Percentiles rank a stretch among this genome's conserved stretches.
These are phyloP conservation scores for Menura novaehollandiae DNA, from an alignment of 2,113 vertebrate species.

Conservation along the genomic window DNA sequence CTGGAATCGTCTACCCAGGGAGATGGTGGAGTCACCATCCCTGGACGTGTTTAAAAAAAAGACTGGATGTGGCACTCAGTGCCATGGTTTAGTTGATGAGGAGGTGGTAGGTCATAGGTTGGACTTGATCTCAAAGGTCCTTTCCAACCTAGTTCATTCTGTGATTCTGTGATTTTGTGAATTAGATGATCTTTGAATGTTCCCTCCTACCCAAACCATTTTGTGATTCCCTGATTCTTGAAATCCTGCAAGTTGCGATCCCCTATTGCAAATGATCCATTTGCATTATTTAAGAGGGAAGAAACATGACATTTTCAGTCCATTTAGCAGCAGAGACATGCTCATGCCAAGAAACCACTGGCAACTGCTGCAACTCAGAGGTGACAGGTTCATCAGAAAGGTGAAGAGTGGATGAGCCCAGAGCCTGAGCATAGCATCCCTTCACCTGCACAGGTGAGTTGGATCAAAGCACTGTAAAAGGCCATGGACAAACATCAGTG, in stretches of 20 bases:
- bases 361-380: neutral
- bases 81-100: too few species aligned
- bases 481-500: neutral
- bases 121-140: too few species aligned
- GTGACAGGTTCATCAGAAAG: neutral
- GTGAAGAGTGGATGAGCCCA: neutral
- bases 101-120: too few species aligned
- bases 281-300: neutral
- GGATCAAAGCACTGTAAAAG: neutral
- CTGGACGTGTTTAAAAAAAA: too few species aligned
- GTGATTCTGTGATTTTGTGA: too few species aligned
- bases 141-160: too few species aligned
- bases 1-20: too few species aligned
- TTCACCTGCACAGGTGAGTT: neutral
- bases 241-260: neutral
- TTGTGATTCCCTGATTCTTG: neutral
- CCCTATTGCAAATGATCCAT: neutral
- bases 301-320: neutral
- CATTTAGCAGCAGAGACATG: neutral
- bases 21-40: too few species aligned
- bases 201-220: neutral
- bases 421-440: neutral
- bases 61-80: too few species aligned
- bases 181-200: neutral
- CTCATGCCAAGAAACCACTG: rapidly evolving